phyloP scores from a whole-genome alignment of 2,888 invertebrate species.

The Scrobipalpa costella region DNA sequence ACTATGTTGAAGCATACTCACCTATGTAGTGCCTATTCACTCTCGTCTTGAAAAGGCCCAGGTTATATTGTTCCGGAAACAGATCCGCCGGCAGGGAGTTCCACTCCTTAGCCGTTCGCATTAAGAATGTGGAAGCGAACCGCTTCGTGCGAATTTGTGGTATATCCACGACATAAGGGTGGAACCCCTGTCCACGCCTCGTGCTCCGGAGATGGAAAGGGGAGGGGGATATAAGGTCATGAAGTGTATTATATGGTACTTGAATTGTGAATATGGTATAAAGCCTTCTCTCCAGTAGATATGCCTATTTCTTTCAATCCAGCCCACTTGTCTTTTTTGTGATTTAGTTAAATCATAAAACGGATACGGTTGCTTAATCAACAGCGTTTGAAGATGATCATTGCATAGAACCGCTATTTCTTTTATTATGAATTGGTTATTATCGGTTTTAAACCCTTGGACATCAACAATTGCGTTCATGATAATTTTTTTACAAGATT shows the following conservation, averaged over 20 bases:
- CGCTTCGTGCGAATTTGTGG: too few relatives aligned
- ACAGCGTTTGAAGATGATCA: conserved; percentile 15
- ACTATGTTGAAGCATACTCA: too few relatives aligned
- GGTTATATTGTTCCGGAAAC: too few relatives aligned
- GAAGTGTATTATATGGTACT: neutral
- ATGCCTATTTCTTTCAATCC: conserved; percentile 30
- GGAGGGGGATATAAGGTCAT: too few relatives aligned
- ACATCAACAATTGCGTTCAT: conserved; percentile 24
- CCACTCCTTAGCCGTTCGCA: too few relatives aligned
- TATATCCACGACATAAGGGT: too few relatives aligned
- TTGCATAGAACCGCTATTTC: conserved; percentile 16
- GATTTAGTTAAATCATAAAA: conserved; percentile 22
- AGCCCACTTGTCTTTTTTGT: conserved; percentile 26
- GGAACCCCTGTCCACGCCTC: too few relatives aligned
- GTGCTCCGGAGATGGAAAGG: too few relatives aligned
- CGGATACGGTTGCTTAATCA: conserved; percentile 27
- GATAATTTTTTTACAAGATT: conserved; percentile 34
- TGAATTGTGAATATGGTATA: conserved; percentile 22
- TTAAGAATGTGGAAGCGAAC: too few relatives aligned
- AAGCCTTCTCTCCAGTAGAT: conserved; percentile 23
- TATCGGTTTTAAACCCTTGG: conserved; percentile 24
- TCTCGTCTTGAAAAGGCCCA: too few relatives aligned
- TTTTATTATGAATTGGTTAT: conserved; percentile 24
- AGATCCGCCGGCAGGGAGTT: too few relatives aligned
- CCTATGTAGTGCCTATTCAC: too few relatives aligned